phyloP scores from a whole-genome alignment of 2,113 vertebrate species.

The Vulpes lagopus region DNA sequence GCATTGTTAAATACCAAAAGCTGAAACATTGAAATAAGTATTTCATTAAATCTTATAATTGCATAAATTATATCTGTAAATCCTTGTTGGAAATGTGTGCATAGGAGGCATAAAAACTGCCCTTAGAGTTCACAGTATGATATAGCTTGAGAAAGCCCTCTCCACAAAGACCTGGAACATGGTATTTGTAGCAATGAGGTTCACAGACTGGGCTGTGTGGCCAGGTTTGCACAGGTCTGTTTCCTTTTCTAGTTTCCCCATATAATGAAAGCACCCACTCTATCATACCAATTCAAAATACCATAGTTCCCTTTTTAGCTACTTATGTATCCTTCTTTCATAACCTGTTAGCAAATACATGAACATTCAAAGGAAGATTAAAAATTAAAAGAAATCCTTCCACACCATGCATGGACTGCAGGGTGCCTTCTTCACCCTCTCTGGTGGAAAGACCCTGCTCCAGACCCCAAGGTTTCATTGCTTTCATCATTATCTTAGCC shows the following conservation, averaged over 20 bases:
- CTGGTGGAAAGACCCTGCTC: conserved; percentile 82
- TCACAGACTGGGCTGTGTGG: background rate
- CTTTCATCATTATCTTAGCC: conserved; percentile 85
- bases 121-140: background rate
- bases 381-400: conserved; percentile 9
- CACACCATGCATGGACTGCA: background rate
- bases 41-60: conserved; percentile 24
- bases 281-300: background rate
- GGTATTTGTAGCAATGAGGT: background rate
- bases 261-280: background rate
- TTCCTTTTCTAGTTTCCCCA: background rate
- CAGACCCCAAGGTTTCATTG: conserved; percentile 84
- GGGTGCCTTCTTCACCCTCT: conserved; percentile 79
- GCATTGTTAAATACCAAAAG: background rate
- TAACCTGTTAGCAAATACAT: conserved; percentile 32
- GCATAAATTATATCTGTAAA: conserved; percentile 5
- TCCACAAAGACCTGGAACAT: background rate
- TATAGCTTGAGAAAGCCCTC: background rate
- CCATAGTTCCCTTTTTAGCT: background rate
- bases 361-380: conserved; percentile 50
- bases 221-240: background rate
- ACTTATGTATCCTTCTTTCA: background rate
- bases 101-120: background rate
- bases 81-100: background rate
- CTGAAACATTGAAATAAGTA: background rate